Base-by-base conservation (phyloP, 2,797 vertebrate genomes). In the Ceryle rudis region DNA sequence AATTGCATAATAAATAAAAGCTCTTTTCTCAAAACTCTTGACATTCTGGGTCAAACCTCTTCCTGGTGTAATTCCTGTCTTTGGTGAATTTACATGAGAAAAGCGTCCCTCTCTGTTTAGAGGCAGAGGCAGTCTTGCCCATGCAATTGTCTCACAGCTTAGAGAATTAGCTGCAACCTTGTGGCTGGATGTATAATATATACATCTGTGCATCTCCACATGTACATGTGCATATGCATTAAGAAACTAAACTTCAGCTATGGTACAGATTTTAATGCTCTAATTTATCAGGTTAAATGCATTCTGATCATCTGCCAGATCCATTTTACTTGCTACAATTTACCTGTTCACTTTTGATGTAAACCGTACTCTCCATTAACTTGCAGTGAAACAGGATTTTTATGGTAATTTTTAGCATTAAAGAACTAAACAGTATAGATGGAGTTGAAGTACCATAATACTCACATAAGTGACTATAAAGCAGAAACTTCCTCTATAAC, bases 1-100 rank as follows among this genome's bases (percentile, higher is more conserved):
- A 96, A 81, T 71, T 85, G 65, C 82, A 93, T 90, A 89, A 90
- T 83, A 95, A 97, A 93, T 96, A 89, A 92, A 80, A 93, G 64
- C 89, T 2, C 4, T 81, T 94, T 93, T 90, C 82, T 96, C 82
- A 94, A 93, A 75, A 62, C 35, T 80, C 72, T 95, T 93, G 89
- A 94, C 75, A 81, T 91, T 91, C 91, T 95, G 80, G 91, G 80
- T 93, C 93, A 92, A 44, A 62, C 60, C 42, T 96, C 33, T 91
- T 74, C 47, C 78, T 0, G 0, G 67, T 77, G 35, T 79, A 94
- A 95, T 77, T 92, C 57, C 26, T 64, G 78, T 65, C 71, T 94
- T 82, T 52, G 72, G 79, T 57, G 75, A 93, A 81, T 96, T 95
- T 91, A 35, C 64, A 73, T 70, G 74, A 69, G 69, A 93, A 90